Base-by-base conservation (phyloP, 2,797 vertebrate species). In the Uromys caudimaculatus region DNA sequence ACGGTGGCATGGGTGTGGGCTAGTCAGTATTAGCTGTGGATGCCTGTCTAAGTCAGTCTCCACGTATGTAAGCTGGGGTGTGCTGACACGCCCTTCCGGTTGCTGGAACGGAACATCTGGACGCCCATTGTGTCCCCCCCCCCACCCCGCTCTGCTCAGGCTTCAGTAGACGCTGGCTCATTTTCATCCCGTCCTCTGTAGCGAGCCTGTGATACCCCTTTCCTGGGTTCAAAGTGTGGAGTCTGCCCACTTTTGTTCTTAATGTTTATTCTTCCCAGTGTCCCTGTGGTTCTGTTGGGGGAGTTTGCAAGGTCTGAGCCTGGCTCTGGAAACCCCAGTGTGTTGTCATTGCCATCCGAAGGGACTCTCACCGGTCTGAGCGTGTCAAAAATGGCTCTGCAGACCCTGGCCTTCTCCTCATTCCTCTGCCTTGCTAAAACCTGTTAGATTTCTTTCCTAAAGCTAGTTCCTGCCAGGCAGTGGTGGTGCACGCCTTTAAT, bases 151-250 rank as follows among this genome's bases (percentile, higher is more conserved):
- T 47, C 19, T 0, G 23, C 10, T 21, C 3, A 16, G 32, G 23
- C 29, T 50, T 77, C 56, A 4, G 0, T 44, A 16, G 41, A 75
- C n/a, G 32, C n/a, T 23, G 76, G 14, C 12, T 1, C 0, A 0
- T n/a, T 71, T 78, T 35, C 10, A 4, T 78, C 4, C 16, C 41
- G 10, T 71, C 44, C 8, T 16, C 44, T 14, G 1, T 0, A 13
- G 69, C 47, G 76, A 44, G 35, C 17, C 41, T 54, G 1, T n/a
- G 23, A 47, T 58, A 4, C 32, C 41, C 23, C 60, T 84, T 79
- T 17, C 60, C 50, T 23, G 32, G 69, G 9, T 35, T 84, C 69
- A 60, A 60, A 89, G 64, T 29, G 0, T 2, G 64, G 88, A 35
- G 1, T 52, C 62, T 13, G 87, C 27, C 17, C 1, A 1, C 6